Evolutionary conservation across 2,113 vertebrate genomes (phyloP), one percentile per base, ranked within the genome.

Genomic region (Oncorhynchus tshawytscha): DNA sequence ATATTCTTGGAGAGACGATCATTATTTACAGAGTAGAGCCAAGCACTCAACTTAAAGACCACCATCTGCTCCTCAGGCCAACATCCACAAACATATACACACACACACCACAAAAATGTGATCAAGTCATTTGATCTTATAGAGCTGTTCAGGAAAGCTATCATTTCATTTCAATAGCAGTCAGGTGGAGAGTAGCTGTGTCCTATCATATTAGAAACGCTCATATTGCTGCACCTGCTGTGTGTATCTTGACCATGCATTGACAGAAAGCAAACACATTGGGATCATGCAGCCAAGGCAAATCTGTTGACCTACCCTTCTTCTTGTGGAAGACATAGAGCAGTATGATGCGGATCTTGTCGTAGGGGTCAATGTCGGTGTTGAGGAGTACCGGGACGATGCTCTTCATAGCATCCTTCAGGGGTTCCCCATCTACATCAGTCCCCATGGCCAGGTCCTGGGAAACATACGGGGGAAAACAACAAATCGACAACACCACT

Each of bases 301-400:
- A 25, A 25, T 25, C 5, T 22, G 25, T 25, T 27, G 13, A 31
- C 87, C 0, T 27, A 93, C 94, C 94, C 82, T 92, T 94, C 78
- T 96, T 95, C 88, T 96, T 95, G 68, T 96, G 94, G 59, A 97
- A 94, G 84, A 97, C 95, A 85, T 92, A 98, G 7, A 97, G 93
- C 79, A 98, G 77, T 69, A 98, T 95, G 76, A 97, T 96, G 34
- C 96, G 95, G 86, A 97, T 96, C 91, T 98, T 98, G 88, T 97
- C 95, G 0, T 94, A 95, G 29, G 94, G 80, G 0, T 92, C 84
- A 68, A 96, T 92, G 0, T 91, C 88, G 0, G 87, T 72, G 31
- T 96, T 93, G 59, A 98, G 94, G 34, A 98, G 91, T 34, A 97
- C 93, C 0, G 96, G 96, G 18, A 97, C 96, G 0, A 98, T 97